Base-by-base conservation (phyloP, 2,113 vertebrate genomes). In the Eidolon helvum region DNA sequence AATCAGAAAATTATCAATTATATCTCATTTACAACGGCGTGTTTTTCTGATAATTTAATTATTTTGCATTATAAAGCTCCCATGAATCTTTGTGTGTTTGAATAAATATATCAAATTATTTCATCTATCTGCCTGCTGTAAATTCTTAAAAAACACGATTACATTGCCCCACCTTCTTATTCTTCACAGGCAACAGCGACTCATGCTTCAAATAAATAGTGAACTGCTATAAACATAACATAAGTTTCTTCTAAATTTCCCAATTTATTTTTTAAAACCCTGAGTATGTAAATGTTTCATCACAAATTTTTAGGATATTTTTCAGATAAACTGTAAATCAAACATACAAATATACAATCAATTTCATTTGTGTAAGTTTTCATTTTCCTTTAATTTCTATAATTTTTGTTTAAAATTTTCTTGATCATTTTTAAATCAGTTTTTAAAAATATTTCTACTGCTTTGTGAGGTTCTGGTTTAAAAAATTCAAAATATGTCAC, bases 71-170 rank as follows among this genome's bases (percentile, higher is more conserved):
- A 84, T 30, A 65, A 71, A 66, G 65, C 79, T 80, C 21, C 21
- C 38, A 93, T 11, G 0, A 95, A 57, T 48, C 19, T 85, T 21
- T 79, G 0, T 72, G 0, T 69, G 78, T 79, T 88, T 71, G 68
- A 96, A 90, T 75, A 89, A 45, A 28, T 38, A 87, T 38, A 90
- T 22, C 33, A 92, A 50, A 87, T 97, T 89, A 95, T 96, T 66
- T 61, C 12, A 45, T 10, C 61, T 87, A 72, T 48, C 71, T 97
- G 26, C 24, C 86, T 95, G 33, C 28, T 59, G 0, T 61, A 84
- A 48, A 48, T 24, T 28, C 26, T 63, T 55, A 77, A 92, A 45
- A 38, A 95, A 59, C 79, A 35, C 3, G 93, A 40, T 78, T 91
- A 57, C 33, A 92, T 91, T 69, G 4, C 69, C 12, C 4, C 35